These are phyloP conservation scores for Cyanoliseus patagonus DNA, from an alignment of 2,113 vertebrate species.

Conservation along the genomic window DNA sequence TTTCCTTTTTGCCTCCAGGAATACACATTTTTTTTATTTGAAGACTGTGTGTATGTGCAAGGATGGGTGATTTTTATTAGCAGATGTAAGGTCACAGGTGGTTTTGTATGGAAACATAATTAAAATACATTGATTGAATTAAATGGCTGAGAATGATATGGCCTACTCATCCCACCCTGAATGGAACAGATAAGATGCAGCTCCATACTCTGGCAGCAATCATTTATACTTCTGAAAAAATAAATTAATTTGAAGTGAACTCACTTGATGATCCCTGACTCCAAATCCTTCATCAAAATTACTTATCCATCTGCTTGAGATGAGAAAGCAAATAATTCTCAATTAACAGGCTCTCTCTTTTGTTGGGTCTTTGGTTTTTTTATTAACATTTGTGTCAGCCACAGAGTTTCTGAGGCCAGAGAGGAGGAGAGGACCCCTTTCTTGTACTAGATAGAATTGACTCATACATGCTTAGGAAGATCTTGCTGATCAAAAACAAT, in stretches of 20 bases:
- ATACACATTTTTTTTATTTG: background rate
- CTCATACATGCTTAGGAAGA: constrained; percentile 10
- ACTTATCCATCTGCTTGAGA: constrained; percentile 47
- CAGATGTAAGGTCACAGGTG: constrained; percentile 73
- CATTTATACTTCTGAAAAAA: background rate
- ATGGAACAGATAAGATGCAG: constrained; percentile 59
- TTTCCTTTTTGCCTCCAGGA: background rate
- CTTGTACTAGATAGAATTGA: constrained; percentile 28
- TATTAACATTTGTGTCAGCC: constrained; percentile 29
- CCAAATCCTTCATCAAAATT: constrained; percentile 76
- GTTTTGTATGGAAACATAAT: constrained; percentile 70
- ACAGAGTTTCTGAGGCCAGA: background rate
- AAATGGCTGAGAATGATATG: constrained; percentile 53
- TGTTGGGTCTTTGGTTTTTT: background rate
- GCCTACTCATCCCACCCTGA: constrained; percentile 34
- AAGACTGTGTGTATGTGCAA: background rate
- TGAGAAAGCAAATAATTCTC: constrained; percentile 61
- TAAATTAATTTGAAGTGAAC: constrained; percentile 74
- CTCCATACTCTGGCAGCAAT: background rate
- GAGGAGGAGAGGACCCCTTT: background rate
- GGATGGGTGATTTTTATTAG: constrained; percentile 53
- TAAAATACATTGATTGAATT: constrained; percentile 72
- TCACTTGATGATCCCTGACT: constrained; percentile 72
- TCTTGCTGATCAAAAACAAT: constrained; percentile 57
- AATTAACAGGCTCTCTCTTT: constrained; percentile 51